Conservation (phyloP, 1,140 invertebrate species). For the Zaprionus africanus region DNA sequence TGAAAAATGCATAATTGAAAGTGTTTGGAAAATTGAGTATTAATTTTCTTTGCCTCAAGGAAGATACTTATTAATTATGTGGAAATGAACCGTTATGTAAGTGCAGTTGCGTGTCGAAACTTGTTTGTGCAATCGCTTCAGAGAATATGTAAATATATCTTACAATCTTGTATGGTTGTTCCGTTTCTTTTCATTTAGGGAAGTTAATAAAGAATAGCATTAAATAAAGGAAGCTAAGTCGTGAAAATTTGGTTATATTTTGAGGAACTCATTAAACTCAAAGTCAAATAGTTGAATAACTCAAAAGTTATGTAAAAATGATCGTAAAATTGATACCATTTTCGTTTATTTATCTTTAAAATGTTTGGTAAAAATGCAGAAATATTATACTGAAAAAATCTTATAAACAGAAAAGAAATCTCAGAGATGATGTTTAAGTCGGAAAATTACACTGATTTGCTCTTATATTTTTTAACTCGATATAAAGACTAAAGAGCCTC, state of each 20-base stretch:
- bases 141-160: neutral
- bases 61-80: neutral
- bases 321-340: too few species aligned
- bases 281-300: too few species aligned
- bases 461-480: neutral
- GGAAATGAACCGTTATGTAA: neutral
- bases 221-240: neutral
- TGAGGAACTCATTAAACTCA: too few species aligned
- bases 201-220: neutral
- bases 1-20: constrained; percentile 8
- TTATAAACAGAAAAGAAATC: too few species aligned
- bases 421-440: too few species aligned
- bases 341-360: too few species aligned
- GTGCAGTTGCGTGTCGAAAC: neutral
- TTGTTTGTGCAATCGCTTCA: neutral
- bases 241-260: too few species aligned
- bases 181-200: neutral
- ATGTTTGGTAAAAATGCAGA: too few species aligned
- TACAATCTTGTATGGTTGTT: neutral
- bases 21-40: neutral
- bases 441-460: neutral
- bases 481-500: neutral
- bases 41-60: neutral
- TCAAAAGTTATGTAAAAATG: too few species aligned
- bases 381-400: too few species aligned